Evolutionary conservation across 2,888 invertebrate genomes (phyloP), one percentile per base, ranked within the genome.

Genomic region (Glaucopsyche alexis): DNA sequence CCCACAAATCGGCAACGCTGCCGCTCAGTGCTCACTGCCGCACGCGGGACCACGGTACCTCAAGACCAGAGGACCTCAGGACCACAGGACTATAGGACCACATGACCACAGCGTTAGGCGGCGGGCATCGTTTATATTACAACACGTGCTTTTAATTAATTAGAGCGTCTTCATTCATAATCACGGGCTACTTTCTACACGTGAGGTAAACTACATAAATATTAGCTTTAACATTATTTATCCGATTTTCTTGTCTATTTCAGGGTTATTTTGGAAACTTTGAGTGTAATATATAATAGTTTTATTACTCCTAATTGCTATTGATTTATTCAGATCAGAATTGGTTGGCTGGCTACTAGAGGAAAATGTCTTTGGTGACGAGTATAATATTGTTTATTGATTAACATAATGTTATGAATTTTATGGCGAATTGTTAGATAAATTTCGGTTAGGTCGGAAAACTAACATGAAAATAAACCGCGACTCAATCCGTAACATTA

Each of bases 81-180:
- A 2, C 50, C 16, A n/a, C 7, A 52, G 50, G 52, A 52, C 50
- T n/a, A 50, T 6, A 2, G 7, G n/a, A 7, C 7, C 0, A n/a
- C 16, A 52, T 7, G 50, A 52, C 16, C 16, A n/a, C 50, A 11
- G 55, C 9, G 55, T 55, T 16, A 55, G 55, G 16, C 11, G 9
- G 55, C 3, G 4, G 19, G n/a, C n/a, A 7, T 16, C 19, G 19
- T 55, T 19, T 11, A 55, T 19, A 29, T 29, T 29, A 19, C 11
- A 11, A 55, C 55, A 55, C 55, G 55, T 55, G 55, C 9, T 55
- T 55, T 55, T 55, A 55, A 55, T 55, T 55, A 55, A 55, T 55
- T 55, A 55, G 11, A 9, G 52, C 52, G 19, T 19, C 55, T 55
- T 55, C 55, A 55, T 55, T 19, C 55, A 55, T 55, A 55, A 55